Evolutionary conservation across 2,797 vertebrate species (phyloP).

Genomic region (Diglossa cyanea): DNA sequence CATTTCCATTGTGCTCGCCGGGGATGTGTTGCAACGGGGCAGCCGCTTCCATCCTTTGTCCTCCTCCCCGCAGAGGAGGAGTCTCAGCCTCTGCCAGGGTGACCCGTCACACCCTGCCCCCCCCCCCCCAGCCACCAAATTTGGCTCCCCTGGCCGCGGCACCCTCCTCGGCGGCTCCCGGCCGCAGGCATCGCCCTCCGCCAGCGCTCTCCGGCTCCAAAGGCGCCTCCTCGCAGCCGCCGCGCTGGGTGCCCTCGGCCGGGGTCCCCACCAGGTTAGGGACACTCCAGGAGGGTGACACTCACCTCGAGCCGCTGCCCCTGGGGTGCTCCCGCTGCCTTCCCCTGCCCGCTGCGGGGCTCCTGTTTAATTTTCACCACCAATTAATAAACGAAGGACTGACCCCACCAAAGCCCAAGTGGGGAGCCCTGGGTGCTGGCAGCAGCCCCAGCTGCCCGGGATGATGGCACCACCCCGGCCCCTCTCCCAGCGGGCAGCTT

Average conservation of each 20-base stretch:
- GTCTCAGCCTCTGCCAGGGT: constrained; percentile 56
- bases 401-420: background rate
- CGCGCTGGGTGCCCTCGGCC: accelerated
- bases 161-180: background rate
- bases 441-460: background rate
- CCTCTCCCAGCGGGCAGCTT: background rate
- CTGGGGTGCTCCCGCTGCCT: background rate
- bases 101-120: constrained; percentile 38
- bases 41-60: constrained; percentile 63
- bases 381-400: background rate
- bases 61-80: constrained; percentile 60
- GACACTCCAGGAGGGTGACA: accelerated
- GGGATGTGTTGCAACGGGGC: constrained; percentile 56
- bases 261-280: accelerated
- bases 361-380: background rate
- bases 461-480: background rate
- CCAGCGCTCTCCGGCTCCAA: background rate
- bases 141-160: background rate
- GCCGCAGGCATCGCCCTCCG: background rate
- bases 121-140: background rate
- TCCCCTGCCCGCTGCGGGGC: background rate
- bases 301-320: background rate
- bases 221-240: background rate
- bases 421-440: background rate
- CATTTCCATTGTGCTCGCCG: constrained; percentile 63